Conservation (phyloP, 2,888 invertebrate genomes). For the Notodonta dromedarius region DNA sequence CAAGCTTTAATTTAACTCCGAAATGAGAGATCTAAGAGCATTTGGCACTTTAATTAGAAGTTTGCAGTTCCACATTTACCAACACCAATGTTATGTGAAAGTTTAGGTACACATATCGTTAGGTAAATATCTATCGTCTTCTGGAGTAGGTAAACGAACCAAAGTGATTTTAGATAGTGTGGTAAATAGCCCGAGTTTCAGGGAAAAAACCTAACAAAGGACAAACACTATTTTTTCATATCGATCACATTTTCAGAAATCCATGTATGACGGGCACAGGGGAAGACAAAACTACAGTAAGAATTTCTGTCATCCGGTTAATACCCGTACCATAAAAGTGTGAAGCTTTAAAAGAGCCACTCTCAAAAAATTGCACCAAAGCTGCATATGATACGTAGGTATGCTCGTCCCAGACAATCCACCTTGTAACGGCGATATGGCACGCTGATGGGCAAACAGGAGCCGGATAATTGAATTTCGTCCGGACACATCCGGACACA, state of each 20-base stretch:
- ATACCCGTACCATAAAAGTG: neutral
- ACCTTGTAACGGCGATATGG: slow-evolving; percentile 21
- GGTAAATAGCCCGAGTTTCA: too few relatives aligned
- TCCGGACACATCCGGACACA: slow-evolving; percentile 15
- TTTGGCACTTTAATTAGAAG: slow-evolving; percentile 22
- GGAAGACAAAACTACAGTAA: too few relatives aligned
- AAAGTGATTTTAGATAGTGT: too few relatives aligned
- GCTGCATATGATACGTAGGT: neutral
- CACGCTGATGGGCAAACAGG: slow-evolving; percentile 32
- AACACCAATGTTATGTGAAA: neutral
- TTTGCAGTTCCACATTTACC: slow-evolving; percentile 4
- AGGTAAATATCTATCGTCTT: too few relatives aligned
- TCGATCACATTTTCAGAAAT: too few relatives aligned
- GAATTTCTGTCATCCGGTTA: neutral
- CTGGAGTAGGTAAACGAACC: too few relatives aligned
- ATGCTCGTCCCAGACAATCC: slow-evolving; percentile 1
- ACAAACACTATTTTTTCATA: too few relatives aligned
- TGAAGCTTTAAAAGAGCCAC: neutral
- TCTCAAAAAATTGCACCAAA: neutral
- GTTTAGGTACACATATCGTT: too few relatives aligned
- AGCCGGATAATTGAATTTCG: slow-evolving; percentile 38
- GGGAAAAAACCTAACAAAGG: too few relatives aligned
- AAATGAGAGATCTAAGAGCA: slow-evolving; percentile 4
- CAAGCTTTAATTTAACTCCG: slow-evolving; percentile 2
- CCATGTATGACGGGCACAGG: too few relatives aligned